Conservation (phyloP, 2,797 vertebrate genomes). For the Thaleichthys pacificus region DNA sequence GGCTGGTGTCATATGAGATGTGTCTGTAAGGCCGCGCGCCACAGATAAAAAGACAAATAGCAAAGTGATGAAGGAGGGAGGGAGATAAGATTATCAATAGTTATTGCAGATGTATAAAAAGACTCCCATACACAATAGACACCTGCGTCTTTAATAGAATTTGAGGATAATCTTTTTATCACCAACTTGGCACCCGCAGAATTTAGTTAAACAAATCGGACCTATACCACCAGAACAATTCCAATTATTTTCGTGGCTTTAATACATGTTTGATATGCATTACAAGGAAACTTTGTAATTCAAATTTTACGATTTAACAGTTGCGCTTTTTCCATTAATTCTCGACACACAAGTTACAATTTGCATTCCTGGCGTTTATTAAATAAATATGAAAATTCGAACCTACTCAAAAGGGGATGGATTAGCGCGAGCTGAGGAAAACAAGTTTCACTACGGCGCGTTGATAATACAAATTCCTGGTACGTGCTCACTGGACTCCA, state of each 20-base stretch:
- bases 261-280: slow-evolving; percentile 93
- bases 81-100: slow-evolving; percentile 81
- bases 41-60: slow-evolving; percentile 85
- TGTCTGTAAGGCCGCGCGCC: slow-evolving; percentile 78
- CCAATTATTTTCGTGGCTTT: slow-evolving; percentile 92
- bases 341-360: slow-evolving; percentile 80
- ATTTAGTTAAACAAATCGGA: slow-evolving; percentile 92
- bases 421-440: slow-evolving; percentile 62
- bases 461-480: slow-evolving; percentile 70
- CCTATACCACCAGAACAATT: slow-evolving; percentile 90
- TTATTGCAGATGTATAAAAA: slow-evolving; percentile 86
- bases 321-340: slow-evolving; percentile 89
- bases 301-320: slow-evolving; percentile 92
- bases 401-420: slow-evolving; percentile 45
- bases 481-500: slow-evolving; percentile 50
- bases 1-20: slow-evolving; percentile 73
- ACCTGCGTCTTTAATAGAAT: slow-evolving; percentile 92
- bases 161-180: slow-evolving; percentile 91
- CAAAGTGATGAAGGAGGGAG: slow-evolving; percentile 60
- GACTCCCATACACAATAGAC: slow-evolving; percentile 82
- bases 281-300: slow-evolving; percentile 86
- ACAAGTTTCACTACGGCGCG: slow-evolving; percentile 66
- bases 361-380: slow-evolving; percentile 70
- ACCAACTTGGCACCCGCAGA: slow-evolving; percentile 90
- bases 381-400: slow-evolving; percentile 68